These are phyloP conservation scores for Eleginops maclovinus DNA, from an alignment of 2,113 vertebrate species.

Conservation along the genomic window DNA sequence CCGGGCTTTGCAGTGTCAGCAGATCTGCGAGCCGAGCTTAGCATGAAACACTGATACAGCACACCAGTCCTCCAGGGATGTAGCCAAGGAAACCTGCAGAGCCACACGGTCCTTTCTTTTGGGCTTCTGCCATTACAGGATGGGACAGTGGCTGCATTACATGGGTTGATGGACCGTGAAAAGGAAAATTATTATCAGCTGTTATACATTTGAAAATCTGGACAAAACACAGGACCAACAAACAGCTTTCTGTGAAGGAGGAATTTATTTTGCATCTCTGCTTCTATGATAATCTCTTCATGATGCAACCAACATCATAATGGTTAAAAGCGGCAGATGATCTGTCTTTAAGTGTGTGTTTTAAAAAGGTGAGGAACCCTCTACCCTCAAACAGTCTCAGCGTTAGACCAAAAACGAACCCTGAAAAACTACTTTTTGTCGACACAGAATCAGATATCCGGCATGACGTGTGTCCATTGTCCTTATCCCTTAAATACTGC, in stretches of 20 bases:
- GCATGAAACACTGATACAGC: constrained; percentile 51
- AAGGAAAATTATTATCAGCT: not conserved
- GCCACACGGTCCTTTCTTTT: constrained; percentile 7
- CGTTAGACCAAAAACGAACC: constrained; percentile 20
- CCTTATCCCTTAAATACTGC: not conserved
- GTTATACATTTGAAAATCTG: not conserved
- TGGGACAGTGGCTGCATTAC: not conserved
- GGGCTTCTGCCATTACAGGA: constrained; percentile 4
- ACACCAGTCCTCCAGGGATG: constrained; percentile 53
- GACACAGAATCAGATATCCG: not conserved
- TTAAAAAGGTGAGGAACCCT: constrained; percentile 38
- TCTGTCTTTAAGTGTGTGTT: constrained; percentile 44
- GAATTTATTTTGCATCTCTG: constrained; percentile 69
- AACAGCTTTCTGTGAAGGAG: constrained; percentile 33
- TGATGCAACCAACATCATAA: constrained; percentile 39
- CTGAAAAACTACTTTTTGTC: not conserved
- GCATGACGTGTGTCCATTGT: not conserved
- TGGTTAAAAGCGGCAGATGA: constrained; percentile 54
- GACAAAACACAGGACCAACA: constrained; percentile 30
- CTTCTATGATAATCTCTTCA: constrained; percentile 55
- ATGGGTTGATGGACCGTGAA: not conserved
- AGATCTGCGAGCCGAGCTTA: constrained; percentile 53
- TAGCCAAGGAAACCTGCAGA: constrained; percentile 51
- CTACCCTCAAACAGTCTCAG: constrained; percentile 9
- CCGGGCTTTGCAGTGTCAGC: constrained; percentile 63